Base-by-base conservation (phyloP, 2,888 invertebrate genomes). In the Cylloceria caligata region DNA sequence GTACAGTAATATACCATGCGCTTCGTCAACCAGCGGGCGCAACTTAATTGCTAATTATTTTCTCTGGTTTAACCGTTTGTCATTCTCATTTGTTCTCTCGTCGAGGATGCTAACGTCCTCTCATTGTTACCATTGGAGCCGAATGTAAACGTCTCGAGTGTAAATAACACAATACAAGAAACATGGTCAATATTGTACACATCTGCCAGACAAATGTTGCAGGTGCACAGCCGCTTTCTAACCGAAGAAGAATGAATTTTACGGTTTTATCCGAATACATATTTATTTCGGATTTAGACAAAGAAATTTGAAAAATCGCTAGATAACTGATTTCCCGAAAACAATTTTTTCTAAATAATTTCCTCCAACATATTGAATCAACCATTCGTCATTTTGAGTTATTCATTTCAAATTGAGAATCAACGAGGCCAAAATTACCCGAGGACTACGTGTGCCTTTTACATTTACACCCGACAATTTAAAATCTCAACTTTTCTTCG, bases 41-140 rank as follows among this genome's bases (percentile, higher is more conserved):
- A 77, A 81, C 72, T 67, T 72, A 81, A 81, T 77, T 81, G 77
- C 76, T 77, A 81, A 81, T 77, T 81, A 77, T 81, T 81, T 77
- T 81, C 72, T 39, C 62, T 75, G 55, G 71, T 74, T 64, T 65
- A 55, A 65, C 67, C 75, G 75, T 81, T 77, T 67, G 75, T 75
- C 76, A 80, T 65, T 67, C 49, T 75, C 55, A 72, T 67, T 76
- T 55, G 60, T 80, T 42, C 42, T 49, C 34, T 21, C 19, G 30
- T 49, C 39, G 21, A 30, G 34, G 71, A 55, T 60, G 49, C 30
- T 11, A 36, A 60, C 49, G 30, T 73, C 45, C 27, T 36, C 30
- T 60, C 71, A 57, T 80, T 47, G 16, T 34, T 69, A 34, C 55
- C n/a, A 57, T 45, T 11, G 9, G 21, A 42, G 21, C 52, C 52